Evolutionary conservation across 1,140 invertebrate genomes (phyloP), one percentile per base, ranked within the genome.

Genomic region (Carcinoscorpius rotundicauda): DNA sequence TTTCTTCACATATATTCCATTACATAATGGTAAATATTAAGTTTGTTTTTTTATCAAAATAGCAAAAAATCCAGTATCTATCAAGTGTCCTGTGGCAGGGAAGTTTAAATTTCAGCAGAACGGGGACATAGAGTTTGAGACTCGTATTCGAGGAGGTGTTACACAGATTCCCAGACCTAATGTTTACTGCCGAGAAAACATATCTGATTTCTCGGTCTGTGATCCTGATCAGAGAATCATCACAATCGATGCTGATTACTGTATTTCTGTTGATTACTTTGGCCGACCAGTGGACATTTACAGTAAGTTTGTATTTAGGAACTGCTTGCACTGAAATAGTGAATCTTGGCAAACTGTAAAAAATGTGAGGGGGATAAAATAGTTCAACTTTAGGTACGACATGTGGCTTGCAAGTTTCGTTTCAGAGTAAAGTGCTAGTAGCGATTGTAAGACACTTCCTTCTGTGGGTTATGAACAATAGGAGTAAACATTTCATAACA

Each of bases 31-130:
- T 11, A 11, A 56, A 56, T 56, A 56, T 56, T 10, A 56, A 56
- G 29, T 29, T 29, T 29, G 29, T 29, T 29, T 29, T 29, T 29
- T 29, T 29, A 29, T 29, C 29, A 29, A 29, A 29, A 29, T 72
- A 88, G 91, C 91, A 50, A 88, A 89, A 76, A 87, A 94, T 78
- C 95, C 95, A 0, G 86, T 92, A 0, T 88, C 93, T 4, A 87
- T 98, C 5, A 84, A 91, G 60, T 98, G 95, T 78, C 95, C 96
- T 0, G 86, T 98, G 3, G 95, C 92, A 58, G 95, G 96, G 6
- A 96, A 97, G 78, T 98, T 93, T 72, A 90, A 87, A 75, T 98
- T 98, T 74, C 85, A 85, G 1, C 94, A 98, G 78, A 83, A 79
- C 70, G 91, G 91, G 51, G 91, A 94, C 69, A 86, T 91, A 58